A percentile compares a stretch with the other conserved stretches of the same genome.
These are phyloP conservation scores for Fukomys damarensis DNA, from an alignment of 2,113 vertebrate species.

Conservation along the genomic window DNA sequence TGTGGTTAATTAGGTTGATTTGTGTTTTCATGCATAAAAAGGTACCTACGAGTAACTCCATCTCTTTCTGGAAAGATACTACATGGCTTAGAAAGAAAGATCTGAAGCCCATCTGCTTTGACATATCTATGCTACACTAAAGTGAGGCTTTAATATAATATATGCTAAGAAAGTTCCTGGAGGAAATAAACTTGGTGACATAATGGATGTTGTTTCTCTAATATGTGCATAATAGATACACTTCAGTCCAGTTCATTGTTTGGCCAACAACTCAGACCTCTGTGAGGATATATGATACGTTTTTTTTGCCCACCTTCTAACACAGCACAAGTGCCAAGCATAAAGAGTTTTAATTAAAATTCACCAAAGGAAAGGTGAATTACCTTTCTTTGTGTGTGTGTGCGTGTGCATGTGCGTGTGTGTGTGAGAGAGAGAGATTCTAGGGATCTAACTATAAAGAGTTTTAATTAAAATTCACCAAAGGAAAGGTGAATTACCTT, in stretches of 20 bases:
- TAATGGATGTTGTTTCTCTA: background rate
- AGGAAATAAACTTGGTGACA: background rate
- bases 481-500: background rate
- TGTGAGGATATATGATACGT: fast-evolving
- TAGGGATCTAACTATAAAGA: too few relatives aligned
- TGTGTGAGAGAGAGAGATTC: too few relatives aligned
- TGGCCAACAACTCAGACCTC: background rate
- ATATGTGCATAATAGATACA: background rate
- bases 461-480: background rate
- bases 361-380: background rate
- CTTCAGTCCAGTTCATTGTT: background rate
- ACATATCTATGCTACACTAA: background rate
- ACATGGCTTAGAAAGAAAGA: background rate
- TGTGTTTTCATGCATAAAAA: background rate
- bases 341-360: background rate
- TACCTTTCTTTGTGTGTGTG: too few relatives aligned
- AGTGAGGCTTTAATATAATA: background rate
- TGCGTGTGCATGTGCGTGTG: too few relatives aligned
- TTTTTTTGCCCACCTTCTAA: background rate
- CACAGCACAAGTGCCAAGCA: background rate
- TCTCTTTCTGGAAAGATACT: constrained; percentile 7
- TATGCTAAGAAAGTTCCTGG: background rate
- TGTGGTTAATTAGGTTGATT: background rate
- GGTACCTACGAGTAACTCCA: background rate
- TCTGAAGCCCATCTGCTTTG: background rate